Conservation (phyloP, 2,888 invertebrate species). For the Ophioninae sp. region DNA sequence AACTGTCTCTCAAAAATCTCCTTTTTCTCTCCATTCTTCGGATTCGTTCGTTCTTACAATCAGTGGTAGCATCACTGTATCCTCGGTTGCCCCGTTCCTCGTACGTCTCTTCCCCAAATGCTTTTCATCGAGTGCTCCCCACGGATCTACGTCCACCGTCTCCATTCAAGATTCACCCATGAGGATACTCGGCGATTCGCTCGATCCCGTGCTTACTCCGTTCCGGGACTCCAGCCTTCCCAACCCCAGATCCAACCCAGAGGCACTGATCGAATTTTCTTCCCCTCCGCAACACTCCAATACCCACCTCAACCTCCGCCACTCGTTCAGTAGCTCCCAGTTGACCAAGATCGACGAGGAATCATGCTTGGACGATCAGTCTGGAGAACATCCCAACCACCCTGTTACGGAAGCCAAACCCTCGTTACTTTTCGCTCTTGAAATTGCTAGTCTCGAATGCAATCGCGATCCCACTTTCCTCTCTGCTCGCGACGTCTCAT, state of each 20-base stretch:
- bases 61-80: slow-evolving; percentile 43
- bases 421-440: slow-evolving; percentile 55
- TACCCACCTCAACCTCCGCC: slow-evolving; percentile 2
- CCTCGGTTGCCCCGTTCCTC: slow-evolving; percentile 64
- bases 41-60: slow-evolving; percentile 10
- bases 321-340: slow-evolving; percentile 38
- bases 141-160: slow-evolving; percentile 49
- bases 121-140: slow-evolving; percentile 55
- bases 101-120: slow-evolving; percentile 49
- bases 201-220: slow-evolving; percentile 50
- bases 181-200: slow-evolving; percentile 59
- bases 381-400: slow-evolving; percentile 10
- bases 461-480: slow-evolving; percentile 64
- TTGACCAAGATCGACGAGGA: slow-evolving; percentile 51
- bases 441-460: slow-evolving; percentile 30
- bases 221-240: slow-evolving; percentile 14
- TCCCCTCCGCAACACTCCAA: slow-evolving; percentile 42
- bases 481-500: slow-evolving; percentile 70
- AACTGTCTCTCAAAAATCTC: slow-evolving; percentile 48
- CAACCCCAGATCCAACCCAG: slow-evolving; percentile 56
- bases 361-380: slow-evolving; percentile 17
- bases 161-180: slow-evolving; percentile 54
- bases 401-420: slow-evolving; percentile 45
- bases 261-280: slow-evolving; percentile 73
- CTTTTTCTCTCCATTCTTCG: slow-evolving; percentile 15